A percentile compares a stretch with the other conserved stretches of the same genome.
These are phyloP conservation scores for Glyphotaelius pellucidus DNA, from an alignment of 2,888 invertebrate species.

Conservation along the genomic window DNA sequence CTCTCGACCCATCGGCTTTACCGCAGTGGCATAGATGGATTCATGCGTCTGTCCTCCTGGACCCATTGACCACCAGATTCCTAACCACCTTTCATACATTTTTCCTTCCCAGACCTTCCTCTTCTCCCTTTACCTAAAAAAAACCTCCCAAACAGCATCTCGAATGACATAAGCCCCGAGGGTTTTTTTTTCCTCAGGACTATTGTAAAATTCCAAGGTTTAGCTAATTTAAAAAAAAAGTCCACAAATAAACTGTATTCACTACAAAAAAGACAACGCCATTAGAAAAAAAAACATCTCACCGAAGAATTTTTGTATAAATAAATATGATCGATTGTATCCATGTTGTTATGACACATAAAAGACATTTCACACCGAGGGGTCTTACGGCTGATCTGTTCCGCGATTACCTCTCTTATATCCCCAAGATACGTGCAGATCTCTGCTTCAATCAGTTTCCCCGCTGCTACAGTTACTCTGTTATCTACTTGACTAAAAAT, in stretches of 20 bases:
- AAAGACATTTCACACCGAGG: not conserved
- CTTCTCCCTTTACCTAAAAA: too few relatives aligned
- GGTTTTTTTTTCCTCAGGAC: too few relatives aligned
- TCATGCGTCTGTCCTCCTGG: too few relatives aligned
- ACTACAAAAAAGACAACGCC: not conserved
- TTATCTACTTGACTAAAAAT: slow-evolving; percentile 6
- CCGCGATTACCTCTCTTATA: not conserved
- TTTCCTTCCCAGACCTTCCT: too few relatives aligned
- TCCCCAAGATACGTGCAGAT: not conserved
- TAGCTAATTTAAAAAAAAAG: not conserved
- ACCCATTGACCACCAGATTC: too few relatives aligned
- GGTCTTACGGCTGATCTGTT: not conserved
- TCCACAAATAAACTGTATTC: not conserved
- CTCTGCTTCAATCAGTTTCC: slow-evolving; percentile 19
- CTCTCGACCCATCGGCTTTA: too few relatives aligned
- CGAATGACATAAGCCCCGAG: too few relatives aligned
- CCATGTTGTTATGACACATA: not conserved
- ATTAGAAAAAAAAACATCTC: not conserved
- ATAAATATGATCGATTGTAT: not conserved
- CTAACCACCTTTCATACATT: too few relatives aligned
- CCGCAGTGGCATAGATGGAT: too few relatives aligned
- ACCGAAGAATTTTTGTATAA: not conserved
- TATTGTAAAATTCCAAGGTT: too few relatives aligned
- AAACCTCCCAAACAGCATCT: too few relatives aligned
- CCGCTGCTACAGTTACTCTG: not conserved